These are phyloP conservation scores for Athene noctua DNA, from an alignment of 2,113 vertebrate species.

Conservation along the genomic window DNA sequence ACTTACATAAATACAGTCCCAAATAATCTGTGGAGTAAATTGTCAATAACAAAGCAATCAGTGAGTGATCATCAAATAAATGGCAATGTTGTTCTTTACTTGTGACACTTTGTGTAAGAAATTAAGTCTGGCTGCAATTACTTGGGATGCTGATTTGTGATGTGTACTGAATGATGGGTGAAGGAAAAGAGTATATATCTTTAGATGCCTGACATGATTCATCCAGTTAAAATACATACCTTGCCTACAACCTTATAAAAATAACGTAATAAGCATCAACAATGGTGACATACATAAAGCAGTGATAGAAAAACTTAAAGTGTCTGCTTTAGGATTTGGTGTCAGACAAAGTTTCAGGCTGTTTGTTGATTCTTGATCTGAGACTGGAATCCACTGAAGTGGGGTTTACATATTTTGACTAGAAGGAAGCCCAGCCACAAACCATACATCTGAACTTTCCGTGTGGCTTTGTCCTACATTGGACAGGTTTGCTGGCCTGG, in stretches of 20 bases:
- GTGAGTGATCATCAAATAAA: background rate
- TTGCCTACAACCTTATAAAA: background rate
- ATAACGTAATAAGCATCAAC: background rate
- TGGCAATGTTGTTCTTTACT: background rate
- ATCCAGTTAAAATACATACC: background rate
- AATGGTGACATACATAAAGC: background rate
- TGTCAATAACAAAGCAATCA: conserved; percentile 30
- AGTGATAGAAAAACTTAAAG: background rate
- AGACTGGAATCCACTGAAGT: background rate
- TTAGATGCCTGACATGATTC: background rate
- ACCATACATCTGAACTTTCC: background rate
- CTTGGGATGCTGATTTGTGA: background rate
- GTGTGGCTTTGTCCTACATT: background rate
- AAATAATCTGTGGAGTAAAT: conserved; percentile 12
- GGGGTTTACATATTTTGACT: background rate
- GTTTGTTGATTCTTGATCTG: background rate
- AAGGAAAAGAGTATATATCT: background rate
- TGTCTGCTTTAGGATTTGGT: background rate
- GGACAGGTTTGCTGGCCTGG: background rate
- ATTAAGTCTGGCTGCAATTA: background rate
- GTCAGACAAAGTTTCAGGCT: background rate
- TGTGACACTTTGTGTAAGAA: background rate
- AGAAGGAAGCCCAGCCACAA: background rate
- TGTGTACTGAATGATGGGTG: background rate
- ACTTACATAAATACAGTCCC: background rate